phyloP scores from a whole-genome alignment of 2,113 vertebrate genomes.

The Hippocampus guttulatus region DNA sequence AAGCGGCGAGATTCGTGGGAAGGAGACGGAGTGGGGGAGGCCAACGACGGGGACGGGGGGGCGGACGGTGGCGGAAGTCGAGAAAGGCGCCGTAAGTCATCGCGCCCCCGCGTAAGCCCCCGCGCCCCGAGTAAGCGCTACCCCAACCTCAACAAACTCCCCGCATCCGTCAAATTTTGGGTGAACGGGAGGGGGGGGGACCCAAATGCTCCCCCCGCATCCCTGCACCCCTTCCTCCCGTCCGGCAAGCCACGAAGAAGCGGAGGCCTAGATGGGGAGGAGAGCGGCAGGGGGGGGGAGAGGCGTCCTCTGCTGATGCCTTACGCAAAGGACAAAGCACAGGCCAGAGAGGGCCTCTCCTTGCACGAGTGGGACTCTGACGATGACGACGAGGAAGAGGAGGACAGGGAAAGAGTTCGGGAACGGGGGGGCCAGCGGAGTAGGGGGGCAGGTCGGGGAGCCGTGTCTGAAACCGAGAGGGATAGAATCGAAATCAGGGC shows the following conservation, averaged over 20 bases:
- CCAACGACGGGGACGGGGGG: constrained; percentile 68
- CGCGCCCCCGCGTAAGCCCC: constrained; percentile 58
- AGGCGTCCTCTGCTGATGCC: constrained; percentile 72
- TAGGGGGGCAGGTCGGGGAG: constrained; percentile 62
- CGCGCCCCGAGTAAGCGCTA: constrained; percentile 66
- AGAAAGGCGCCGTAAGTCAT: constrained; percentile 64
- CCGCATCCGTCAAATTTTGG: constrained; percentile 78
- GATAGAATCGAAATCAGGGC: constrained; percentile 54
- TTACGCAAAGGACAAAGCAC: constrained; percentile 72
- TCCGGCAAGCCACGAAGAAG: constrained; percentile 69
- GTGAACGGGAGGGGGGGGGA: constrained; percentile 64
- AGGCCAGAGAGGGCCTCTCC: constrained; percentile 72
- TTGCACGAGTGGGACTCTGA: constrained; percentile 77
- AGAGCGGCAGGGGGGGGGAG: constrained; percentile 63
- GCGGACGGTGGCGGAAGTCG: constrained; percentile 64
- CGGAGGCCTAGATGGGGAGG: constrained; percentile 62
- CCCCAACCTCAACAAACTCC: constrained; percentile 75
- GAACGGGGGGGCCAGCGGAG: constrained; percentile 52
- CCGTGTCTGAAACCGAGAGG: constrained; percentile 75
- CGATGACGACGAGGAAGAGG: constrained; percentile 58
- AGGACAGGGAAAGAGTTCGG: constrained; percentile 51
- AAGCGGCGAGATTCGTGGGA: constrained; percentile 72
- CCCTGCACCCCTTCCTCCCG: constrained; percentile 69
- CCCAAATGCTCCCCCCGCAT: constrained; percentile 62
- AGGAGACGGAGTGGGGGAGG: constrained; percentile 66